A percentile compares a stretch with the other conserved stretches of the same genome.
Conservation (phyloP, 1,140 invertebrate genomes). For the Papilio polyxenes region DNA sequence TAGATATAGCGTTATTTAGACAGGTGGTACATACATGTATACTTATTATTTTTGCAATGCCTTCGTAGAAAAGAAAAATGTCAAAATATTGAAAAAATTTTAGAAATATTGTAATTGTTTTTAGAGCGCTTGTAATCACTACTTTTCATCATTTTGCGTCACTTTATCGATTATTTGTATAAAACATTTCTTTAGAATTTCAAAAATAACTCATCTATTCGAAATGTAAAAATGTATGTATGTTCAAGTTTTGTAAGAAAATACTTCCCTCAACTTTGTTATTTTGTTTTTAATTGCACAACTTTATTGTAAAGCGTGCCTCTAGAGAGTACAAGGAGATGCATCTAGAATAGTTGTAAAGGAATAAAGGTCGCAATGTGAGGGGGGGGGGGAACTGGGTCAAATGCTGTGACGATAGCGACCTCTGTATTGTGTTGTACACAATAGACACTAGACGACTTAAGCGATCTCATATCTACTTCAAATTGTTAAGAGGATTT, state of each 20-base stretch:
- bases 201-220: neutral
- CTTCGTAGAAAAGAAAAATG: too few relatives aligned
- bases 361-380: neutral
- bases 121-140: too few relatives aligned
- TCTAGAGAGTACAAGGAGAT: neutral
- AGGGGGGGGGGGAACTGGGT: constrained; percentile 10
- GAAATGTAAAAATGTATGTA: neutral
- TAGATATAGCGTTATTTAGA: too few relatives aligned
- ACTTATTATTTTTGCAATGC: too few relatives aligned
- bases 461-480: constrained; percentile 10
- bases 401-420: constrained; percentile 15
- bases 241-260: neutral
- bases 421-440: constrained; percentile 24
- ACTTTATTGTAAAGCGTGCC: neutral
- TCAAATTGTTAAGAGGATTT: neutral
- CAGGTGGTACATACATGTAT: too few relatives aligned
- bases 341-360: constrained; percentile 27
- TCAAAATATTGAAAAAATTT: too few relatives aligned
- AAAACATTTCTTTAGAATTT: neutral
- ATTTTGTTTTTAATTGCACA: constrained; percentile 15
- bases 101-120: too few relatives aligned
- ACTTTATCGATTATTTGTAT: too few relatives aligned
- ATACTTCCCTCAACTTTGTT: neutral
- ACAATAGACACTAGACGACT: constrained; percentile 20
- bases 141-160: too few relatives aligned